Conservation (phyloP, 2,888 invertebrate genomes). For the Oxycera nigricornis region DNA sequence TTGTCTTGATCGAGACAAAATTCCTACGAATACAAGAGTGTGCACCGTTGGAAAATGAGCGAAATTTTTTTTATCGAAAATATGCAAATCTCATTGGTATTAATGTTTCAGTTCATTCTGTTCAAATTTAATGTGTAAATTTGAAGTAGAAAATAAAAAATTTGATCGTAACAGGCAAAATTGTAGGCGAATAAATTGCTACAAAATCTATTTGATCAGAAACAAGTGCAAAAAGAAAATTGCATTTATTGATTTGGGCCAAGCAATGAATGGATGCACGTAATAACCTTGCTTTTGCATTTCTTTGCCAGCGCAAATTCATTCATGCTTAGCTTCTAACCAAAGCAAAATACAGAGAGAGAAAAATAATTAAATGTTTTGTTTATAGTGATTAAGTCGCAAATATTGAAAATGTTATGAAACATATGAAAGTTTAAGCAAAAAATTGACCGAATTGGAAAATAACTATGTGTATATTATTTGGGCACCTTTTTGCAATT, state of each 20-base stretch:
- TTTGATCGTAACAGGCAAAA: no score
- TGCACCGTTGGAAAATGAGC: constrained; percentile 50
- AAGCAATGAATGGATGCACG: neutral
- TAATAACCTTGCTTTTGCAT: constrained; percentile 33
- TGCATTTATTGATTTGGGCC: neutral
- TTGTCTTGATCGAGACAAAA: neutral
- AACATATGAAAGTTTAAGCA: neutral
- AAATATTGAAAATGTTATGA: constrained; percentile 22
- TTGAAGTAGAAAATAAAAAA: neutral
- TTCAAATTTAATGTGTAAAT: neutral
- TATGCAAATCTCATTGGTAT: neutral
- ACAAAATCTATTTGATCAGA: no score
- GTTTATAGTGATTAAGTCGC: constrained; percentile 42
- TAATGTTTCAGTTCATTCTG: neutral
- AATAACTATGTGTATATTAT: constrained; percentile 21
- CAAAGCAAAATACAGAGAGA: neutral
- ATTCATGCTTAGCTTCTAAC: constrained; percentile 43
- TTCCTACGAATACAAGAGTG: constrained; percentile 58
- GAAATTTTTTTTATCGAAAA: neutral
- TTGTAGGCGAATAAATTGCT: no score
- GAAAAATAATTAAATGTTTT: constrained; percentile 4
- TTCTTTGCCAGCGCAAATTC: constrained; percentile 38
- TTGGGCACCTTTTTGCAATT: constrained; percentile 37
- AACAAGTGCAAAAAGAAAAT: neutral
- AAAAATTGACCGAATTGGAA: constrained; percentile 1